Conservation (phyloP, 2,113 vertebrate genomes). For the Vidua macroura region DNA sequence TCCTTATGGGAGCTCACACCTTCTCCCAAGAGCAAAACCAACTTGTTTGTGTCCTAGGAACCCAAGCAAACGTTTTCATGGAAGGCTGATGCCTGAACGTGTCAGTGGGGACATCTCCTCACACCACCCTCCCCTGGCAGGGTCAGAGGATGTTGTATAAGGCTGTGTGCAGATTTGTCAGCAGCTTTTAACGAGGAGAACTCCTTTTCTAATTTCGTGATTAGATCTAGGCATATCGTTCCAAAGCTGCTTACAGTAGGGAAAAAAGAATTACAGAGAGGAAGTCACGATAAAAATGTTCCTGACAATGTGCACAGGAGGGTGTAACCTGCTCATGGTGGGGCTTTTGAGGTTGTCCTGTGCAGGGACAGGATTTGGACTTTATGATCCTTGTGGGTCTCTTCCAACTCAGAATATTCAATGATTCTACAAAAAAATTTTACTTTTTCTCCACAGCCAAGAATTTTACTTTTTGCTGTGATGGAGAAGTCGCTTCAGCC, state of each 20-base stretch:
- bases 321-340: neutral
- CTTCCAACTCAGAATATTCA: neutral
- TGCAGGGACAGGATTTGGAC: neutral
- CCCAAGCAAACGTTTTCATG: neutral
- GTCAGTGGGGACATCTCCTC: neutral
- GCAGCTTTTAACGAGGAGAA: neutral
- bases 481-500: neutral
- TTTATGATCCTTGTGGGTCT: neutral
- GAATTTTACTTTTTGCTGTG: neutral
- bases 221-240: neutral
- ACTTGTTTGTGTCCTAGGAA: neutral
- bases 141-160: neutral
- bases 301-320: neutral
- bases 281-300: neutral
- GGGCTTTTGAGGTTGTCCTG: neutral
- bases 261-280: neutral
- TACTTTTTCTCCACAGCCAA: neutral
- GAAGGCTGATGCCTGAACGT: neutral
- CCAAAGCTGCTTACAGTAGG: neutral
- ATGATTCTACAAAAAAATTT: neutral
- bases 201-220: neutral
- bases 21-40: constrained; percentile 4
- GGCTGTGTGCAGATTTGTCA: neutral
- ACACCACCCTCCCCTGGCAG: neutral
- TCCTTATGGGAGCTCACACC: neutral